A percentile compares a stretch with the other conserved stretches of the same genome.
Evolutionary conservation across 2,113 vertebrate species (phyloP).

Genomic region (Rallus limicola): DNA sequence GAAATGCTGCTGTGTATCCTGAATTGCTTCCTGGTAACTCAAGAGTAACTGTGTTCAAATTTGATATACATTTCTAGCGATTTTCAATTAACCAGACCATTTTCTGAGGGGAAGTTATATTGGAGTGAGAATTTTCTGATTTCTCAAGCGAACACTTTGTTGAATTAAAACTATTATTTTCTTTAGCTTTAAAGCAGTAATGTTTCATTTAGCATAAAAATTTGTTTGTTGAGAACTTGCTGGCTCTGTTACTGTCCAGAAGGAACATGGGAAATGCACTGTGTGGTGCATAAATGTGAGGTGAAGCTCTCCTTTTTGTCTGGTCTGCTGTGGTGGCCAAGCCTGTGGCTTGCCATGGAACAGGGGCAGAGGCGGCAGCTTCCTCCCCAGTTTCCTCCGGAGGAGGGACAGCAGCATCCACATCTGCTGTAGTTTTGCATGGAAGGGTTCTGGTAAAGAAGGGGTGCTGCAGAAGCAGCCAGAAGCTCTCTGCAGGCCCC

Average conservation of each 20-base stretch:
- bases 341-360: not conserved
- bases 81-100: not conserved
- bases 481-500: no score
- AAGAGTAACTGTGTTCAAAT: not conserved
- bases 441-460: no score
- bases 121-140: not conserved
- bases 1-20: not conserved
- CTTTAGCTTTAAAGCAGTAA: not conserved
- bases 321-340: not conserved
- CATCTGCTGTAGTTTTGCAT: no score
- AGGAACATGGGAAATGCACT: not conserved
- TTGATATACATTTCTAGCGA: rapidly evolving
- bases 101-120: not conserved
- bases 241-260: not conserved
- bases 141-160: not conserved
- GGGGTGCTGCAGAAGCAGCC: no score
- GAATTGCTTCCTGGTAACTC: not conserved
- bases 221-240: not conserved
- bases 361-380: not conserved
- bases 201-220: not conserved
- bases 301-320: not conserved
- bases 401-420: rapidly evolving
- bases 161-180: not conserved
- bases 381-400: not conserved
- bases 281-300: rapidly evolving